Evolutionary conservation across 2,113 vertebrate genomes (phyloP).

Genomic region (Cyanistes caeruleus): DNA sequence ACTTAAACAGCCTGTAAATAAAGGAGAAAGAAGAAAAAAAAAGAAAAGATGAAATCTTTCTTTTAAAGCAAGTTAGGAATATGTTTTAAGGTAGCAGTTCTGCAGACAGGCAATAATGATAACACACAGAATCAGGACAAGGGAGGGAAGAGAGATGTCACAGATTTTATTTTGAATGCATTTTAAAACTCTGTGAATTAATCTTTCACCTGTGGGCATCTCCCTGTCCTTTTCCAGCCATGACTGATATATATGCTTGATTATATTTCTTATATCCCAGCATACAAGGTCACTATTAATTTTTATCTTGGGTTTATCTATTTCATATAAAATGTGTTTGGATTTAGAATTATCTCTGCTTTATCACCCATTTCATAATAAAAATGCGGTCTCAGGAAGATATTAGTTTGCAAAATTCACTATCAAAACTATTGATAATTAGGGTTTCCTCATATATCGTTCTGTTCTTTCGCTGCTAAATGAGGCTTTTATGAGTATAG

Average conservation of each 20-base stretch:
- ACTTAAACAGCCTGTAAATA: background rate
- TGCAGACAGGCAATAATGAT: background rate
- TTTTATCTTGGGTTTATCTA: conserved; percentile 55
- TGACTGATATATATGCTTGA: conserved; percentile 8
- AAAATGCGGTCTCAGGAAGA: conserved; percentile 43
- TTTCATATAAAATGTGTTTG: conserved; percentile 44
- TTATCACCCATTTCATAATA: conserved; percentile 62
- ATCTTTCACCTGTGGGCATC: conserved; percentile 32
- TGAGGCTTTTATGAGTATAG: conserved; percentile 32
- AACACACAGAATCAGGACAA: background rate
- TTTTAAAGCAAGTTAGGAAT: background rate
- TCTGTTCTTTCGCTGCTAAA: conserved; percentile 13
- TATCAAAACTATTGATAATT: conserved; percentile 58
- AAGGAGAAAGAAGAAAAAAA: background rate
- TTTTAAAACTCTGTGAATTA: conserved; percentile 40
- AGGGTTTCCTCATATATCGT: conserved; percentile 32
- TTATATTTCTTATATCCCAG: conserved; percentile 31
- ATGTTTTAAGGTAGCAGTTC: background rate
- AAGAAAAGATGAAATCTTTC: background rate
- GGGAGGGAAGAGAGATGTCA: background rate
- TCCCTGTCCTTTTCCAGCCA: background rate
- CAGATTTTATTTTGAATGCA: conserved; percentile 32
- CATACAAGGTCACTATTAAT: conserved; percentile 55
- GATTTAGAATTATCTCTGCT: conserved; percentile 59
- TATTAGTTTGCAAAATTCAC: conserved; percentile 58